These are phyloP conservation scores for Typhlichthys eigenmanni DNA, from an alignment of 2,797 vertebrate species.

Conservation along the genomic window DNA sequence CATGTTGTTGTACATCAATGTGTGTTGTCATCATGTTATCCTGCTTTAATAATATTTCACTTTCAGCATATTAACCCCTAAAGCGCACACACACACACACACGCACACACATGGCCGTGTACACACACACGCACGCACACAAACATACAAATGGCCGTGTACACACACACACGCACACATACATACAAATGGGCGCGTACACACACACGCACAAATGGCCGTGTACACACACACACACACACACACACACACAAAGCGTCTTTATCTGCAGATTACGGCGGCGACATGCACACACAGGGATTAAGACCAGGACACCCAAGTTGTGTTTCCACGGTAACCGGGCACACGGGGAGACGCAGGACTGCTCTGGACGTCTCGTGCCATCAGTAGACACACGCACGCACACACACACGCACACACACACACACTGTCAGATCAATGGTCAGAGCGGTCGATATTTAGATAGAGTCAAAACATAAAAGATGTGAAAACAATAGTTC, in stretches of 20 bases:
- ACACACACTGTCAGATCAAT: background rate
- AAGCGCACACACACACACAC: no score
- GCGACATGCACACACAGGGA: conserved; percentile 59
- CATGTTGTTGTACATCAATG: no score
- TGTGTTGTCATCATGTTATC: no score
- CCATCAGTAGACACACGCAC: background rate
- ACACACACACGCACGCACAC: background rate
- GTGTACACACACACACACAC: background rate
- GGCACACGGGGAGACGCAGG: background rate
- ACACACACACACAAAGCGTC: background rate
- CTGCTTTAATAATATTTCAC: no score
- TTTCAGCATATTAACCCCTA: no score
- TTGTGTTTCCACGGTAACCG: conserved; percentile 72
- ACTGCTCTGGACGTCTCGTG: background rate
- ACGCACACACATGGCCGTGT: background rate
- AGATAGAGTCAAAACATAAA: background rate
- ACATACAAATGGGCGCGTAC: no score
- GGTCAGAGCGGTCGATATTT: background rate
- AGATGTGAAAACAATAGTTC: background rate
- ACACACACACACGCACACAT: background rate
- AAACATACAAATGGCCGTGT: background rate
- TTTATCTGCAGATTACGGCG: conserved; percentile 19
- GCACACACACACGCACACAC: conserved; percentile 8
- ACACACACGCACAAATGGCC: no score
- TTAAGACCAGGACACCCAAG: conserved; percentile 78